Evolutionary conservation across 1,140 invertebrate species (phyloP).

Genomic region (Ladona fulva): DNA sequence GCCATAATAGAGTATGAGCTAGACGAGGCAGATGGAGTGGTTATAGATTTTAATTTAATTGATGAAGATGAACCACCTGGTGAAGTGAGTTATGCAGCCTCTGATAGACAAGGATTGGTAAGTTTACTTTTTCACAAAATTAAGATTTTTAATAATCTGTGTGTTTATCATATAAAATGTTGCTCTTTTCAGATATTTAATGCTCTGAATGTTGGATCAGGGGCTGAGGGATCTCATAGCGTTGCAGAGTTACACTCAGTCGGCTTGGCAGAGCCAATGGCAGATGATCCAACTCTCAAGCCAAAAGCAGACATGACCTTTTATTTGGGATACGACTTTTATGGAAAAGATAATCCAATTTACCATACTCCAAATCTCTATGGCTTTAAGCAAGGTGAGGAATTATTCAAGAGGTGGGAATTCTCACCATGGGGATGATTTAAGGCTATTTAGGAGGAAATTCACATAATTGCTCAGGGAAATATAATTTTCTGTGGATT

Average conservation of each 20-base stretch:
- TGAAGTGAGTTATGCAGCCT: neutral
- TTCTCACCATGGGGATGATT: too few relatives aligned
- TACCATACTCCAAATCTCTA: constrained; percentile 67
- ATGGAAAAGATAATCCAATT: constrained; percentile 66
- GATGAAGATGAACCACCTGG: neutral
- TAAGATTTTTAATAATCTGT: too few relatives aligned
- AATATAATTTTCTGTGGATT: too few relatives aligned
- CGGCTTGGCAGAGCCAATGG: neutral
- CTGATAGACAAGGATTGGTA: neutral
- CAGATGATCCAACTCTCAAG: neutral
- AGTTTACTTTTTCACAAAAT: neutral
- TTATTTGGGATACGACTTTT: constrained; percentile 66
- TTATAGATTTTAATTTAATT: neutral
- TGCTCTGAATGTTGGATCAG: neutral
- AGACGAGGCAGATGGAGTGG: neutral
- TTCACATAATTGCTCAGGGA: too few relatives aligned
- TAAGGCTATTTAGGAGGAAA: too few relatives aligned
- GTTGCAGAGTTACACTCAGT: neutral
- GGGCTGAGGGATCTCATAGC: neutral
- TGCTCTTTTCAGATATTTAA: neutral
- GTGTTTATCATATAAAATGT: neutral
- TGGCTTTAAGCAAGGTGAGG: constrained; percentile 60
- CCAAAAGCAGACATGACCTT: neutral
- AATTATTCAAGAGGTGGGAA: too few relatives aligned
- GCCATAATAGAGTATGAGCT: neutral